Percentiles rank a stretch among this genome's conserved stretches.
Conservation (phyloP, 2,797 vertebrate genomes). For the Crocodylus rhombifer region DNA sequence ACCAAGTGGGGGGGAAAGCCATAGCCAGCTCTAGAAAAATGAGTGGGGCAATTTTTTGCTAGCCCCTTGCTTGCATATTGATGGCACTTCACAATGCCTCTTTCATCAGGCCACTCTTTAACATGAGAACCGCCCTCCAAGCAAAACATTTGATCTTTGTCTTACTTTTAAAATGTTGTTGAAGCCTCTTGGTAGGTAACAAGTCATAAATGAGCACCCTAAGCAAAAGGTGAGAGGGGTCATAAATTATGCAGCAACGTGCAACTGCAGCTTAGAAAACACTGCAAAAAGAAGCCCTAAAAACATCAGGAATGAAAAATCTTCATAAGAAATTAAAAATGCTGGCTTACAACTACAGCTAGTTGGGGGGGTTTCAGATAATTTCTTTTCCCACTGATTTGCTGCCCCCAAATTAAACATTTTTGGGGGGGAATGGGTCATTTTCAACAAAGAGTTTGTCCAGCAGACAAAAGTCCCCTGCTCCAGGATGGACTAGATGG, state of each 20-base stretch:
- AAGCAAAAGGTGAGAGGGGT: conserved; percentile 37
- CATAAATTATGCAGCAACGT: conserved; percentile 64
- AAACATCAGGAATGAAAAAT: conserved; percentile 66
- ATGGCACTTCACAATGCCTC: neutral
- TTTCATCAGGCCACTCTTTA: neutral
- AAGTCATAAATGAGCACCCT: conserved; percentile 15
- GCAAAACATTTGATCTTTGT: neutral
- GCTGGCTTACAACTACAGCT: no score
- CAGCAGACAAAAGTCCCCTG: no score
- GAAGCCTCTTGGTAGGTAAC: neutral
- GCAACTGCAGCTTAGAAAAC: conserved; percentile 51
- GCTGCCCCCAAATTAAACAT: no score
- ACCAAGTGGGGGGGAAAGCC: neutral
- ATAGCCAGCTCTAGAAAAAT: neutral
- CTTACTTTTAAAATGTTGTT: neutral
- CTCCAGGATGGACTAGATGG: no score
- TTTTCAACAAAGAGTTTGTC: no score
- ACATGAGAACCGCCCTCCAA: neutral
- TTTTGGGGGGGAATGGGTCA: no score
- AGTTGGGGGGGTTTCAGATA: no score
- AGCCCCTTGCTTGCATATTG: neutral
- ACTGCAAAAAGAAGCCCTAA: conserved; percentile 7
- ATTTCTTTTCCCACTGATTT: no score
- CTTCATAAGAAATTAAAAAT: neutral
- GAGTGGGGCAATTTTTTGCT: neutral